Percentiles rank a stretch among this genome's conserved stretches.
Evolutionary conservation across 2,113 vertebrate genomes (phyloP).

Genomic region (Alouatta palliata): DNA sequence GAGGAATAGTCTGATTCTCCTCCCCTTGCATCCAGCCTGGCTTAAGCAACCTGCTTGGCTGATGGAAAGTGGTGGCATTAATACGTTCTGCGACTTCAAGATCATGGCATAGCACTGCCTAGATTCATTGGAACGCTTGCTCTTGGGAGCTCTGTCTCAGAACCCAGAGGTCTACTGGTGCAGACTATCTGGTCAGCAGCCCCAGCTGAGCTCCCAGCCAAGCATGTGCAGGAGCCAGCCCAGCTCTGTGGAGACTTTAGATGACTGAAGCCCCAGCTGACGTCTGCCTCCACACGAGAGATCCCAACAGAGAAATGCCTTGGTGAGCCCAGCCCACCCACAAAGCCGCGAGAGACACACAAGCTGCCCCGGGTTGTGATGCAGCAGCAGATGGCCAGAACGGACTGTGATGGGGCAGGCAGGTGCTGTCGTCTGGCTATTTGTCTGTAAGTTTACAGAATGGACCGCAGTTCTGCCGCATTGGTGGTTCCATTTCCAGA

Average conservation of each 20-base stretch:
- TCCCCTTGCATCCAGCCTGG: not conserved
- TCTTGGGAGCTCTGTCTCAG: not conserved
- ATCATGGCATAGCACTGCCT: not conserved
- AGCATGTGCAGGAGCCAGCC: no score
- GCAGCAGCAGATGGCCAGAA: no score
- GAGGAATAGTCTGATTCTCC: not conserved
- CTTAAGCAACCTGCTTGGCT: not conserved
- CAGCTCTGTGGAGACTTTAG: not conserved
- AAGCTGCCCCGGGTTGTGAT: no score
- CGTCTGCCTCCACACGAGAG: not conserved
- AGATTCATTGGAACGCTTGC: not conserved
- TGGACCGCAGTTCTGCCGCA: not conserved
- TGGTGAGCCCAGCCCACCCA: not conserved
- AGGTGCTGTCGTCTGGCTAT: not conserved
- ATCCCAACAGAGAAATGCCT: not conserved
- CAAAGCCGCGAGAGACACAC: not conserved
- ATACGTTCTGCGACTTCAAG: not conserved
- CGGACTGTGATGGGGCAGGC: no score
- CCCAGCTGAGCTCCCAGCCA: not conserved
- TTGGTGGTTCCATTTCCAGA: slow-evolving; percentile 47
- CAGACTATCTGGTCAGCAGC: not conserved
- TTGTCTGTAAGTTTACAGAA: slow-evolving; percentile 32
- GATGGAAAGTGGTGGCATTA: not conserved
- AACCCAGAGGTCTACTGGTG: not conserved
- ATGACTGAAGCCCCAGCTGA: not conserved